Evolutionary conservation across 2,797 vertebrate species (phyloP).

Genomic region (Trichosurus vulpecula): DNA sequence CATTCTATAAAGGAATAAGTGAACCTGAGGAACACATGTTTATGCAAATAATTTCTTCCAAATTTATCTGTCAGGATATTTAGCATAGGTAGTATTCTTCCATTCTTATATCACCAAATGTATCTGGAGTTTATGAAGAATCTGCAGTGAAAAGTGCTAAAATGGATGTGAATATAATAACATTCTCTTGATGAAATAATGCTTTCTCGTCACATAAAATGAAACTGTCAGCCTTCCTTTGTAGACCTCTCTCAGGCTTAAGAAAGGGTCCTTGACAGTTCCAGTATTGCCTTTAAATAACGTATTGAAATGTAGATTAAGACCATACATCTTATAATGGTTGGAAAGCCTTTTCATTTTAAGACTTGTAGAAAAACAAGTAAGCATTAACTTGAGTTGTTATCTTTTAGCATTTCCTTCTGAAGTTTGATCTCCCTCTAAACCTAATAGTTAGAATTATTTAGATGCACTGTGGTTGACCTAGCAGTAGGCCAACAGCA

Average conservation of each 20-base stretch:
- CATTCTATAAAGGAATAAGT: constrained; percentile 25
- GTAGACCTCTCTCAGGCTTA: constrained; percentile 80
- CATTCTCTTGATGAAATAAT: constrained; percentile 82
- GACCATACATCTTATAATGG: constrained; percentile 78
- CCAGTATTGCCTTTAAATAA: constrained; percentile 81
- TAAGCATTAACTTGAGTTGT: constrained; percentile 77
- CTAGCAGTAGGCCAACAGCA: constrained; percentile 32
- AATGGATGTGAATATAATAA: constrained; percentile 74
- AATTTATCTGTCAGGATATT: constrained; percentile 45
- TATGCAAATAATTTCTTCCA: constrained; percentile 48
- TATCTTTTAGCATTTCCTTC: constrained; percentile 79
- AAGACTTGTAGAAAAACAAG: constrained; percentile 79
- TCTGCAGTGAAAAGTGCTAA: constrained; percentile 45
- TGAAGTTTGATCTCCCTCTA: constrained; percentile 77
- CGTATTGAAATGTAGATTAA: constrained; percentile 85
- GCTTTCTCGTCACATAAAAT: constrained; percentile 72
- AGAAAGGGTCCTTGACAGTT: constrained; percentile 81
- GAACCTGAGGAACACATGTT: not conserved
- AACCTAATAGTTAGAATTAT: constrained; percentile 78
- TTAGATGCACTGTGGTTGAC: constrained; percentile 80
- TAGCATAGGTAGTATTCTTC: constrained; percentile 30
- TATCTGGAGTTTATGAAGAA: constrained; percentile 52
- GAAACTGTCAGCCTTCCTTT: constrained; percentile 79
- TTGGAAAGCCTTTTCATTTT: constrained; percentile 82
- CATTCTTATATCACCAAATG: constrained; percentile 25